Evolutionary conservation across 2,113 vertebrate species (phyloP).

Genomic region (Corynorhinus townsendii): DNA sequence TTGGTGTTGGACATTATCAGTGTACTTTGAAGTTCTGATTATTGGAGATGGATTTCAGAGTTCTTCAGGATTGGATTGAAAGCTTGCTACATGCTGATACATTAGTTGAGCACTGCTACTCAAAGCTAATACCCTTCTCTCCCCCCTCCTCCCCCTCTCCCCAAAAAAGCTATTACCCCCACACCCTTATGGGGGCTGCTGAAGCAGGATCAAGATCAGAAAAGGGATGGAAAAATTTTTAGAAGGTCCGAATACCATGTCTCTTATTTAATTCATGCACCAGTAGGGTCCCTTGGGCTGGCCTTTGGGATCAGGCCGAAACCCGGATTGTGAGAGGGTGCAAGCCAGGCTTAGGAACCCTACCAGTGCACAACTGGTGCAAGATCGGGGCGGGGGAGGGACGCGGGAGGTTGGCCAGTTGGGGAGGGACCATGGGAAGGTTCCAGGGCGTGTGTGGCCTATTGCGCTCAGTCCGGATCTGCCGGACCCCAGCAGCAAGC

Average conservation of each 20-base stretch:
- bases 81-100: not conserved
- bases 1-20: not conserved
- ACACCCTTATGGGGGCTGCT: not conserved
- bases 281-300: too few species aligned
- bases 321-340: too few species aligned
- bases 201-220: not conserved
- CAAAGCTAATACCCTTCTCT: not conserved
- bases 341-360: too few species aligned
- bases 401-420: too few species aligned
- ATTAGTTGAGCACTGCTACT: not conserved
- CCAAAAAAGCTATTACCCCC: not conserved
- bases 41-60: not conserved
- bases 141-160: too few species aligned
- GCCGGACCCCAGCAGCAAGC: too few species aligned
- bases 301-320: too few species aligned
- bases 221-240: slow-evolving; percentile 6
- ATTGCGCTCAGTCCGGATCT: too few species aligned
- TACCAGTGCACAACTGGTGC: too few species aligned
- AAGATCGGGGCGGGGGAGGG: too few species aligned
- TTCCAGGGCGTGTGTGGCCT: too few species aligned
- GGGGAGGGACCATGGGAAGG: too few species aligned
- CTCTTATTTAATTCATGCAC: not conserved
- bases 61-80: not conserved
- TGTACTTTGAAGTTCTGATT: slow-evolving; percentile 9
- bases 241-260: not conserved